phyloP scores from a whole-genome alignment of 2,797 vertebrate genomes.

The Merluccius polli region DNA sequence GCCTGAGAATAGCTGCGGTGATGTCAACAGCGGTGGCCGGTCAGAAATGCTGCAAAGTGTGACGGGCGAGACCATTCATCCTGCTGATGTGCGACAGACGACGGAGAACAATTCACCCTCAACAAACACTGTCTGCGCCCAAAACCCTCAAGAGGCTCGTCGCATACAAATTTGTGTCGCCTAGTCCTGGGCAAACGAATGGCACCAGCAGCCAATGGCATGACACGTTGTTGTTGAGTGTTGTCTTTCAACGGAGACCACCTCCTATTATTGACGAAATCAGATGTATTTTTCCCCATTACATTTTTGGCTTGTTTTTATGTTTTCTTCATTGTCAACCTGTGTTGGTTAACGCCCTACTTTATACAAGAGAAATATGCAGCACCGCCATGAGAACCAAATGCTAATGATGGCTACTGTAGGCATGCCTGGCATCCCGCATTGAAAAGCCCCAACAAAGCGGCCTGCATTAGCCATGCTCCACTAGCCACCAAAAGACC shows the following conservation, averaged over 20 bases:
- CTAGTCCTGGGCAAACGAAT: conserved; percentile 38
- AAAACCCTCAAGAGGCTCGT: conserved; percentile 31
- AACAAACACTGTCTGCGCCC: conserved; percentile 5
- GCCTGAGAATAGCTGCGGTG: neutral
- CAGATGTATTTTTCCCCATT: too few species aligned
- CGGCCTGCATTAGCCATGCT: conserved; percentile 50
- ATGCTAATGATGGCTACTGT: conserved; percentile 59
- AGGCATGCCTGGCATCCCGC: conserved; percentile 59
- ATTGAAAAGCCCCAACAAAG: conserved; percentile 48
- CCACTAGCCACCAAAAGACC: conserved; percentile 40
- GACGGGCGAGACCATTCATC: neutral
- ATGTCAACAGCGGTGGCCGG: neutral
- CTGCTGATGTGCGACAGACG: neutral
- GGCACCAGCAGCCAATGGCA: conserved; percentile 13
- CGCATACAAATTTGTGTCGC: conserved; percentile 18
- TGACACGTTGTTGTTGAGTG: conserved; percentile 5
- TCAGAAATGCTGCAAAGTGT: neutral
- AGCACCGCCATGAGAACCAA: conserved; percentile 41
- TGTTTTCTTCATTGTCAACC: conserved; percentile 23
- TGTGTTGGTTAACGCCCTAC: conserved; percentile 16
- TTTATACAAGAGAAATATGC: conserved; percentile 6
- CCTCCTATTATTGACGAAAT: too few species aligned
- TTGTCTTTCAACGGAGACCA: too few species aligned
- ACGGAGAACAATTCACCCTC: conserved; percentile 24
- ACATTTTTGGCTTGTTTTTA: too few species aligned